phyloP scores from a whole-genome alignment of 2,797 vertebrate genomes.

The Alca torda region DNA sequence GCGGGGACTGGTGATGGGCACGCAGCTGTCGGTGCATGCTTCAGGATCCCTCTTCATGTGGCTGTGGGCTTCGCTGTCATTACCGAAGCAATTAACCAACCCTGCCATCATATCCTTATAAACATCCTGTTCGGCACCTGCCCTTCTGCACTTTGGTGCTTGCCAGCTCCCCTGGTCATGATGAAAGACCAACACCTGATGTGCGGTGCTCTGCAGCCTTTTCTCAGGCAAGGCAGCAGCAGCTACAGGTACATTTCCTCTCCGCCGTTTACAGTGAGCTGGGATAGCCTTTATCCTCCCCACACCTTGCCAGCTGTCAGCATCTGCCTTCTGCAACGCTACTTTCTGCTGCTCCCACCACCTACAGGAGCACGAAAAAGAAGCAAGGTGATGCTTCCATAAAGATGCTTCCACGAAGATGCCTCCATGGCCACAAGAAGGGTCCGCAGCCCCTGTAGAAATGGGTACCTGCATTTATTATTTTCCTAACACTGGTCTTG shows the following conservation, averaged over 20 bases:
- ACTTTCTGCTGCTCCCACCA: neutral
- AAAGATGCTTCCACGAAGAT: neutral
- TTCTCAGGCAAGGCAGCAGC: neutral
- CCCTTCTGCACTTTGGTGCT: neutral
- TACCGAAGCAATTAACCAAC: neutral
- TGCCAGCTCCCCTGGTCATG: neutral
- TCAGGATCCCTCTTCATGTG: rapidly evolving
- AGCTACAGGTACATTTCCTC: neutral
- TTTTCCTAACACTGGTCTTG: neutral
- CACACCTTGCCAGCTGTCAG: neutral
- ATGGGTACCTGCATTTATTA: neutral
- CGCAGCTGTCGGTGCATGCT: rapidly evolving
- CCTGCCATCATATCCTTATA: neutral
- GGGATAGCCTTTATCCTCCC: neutral
- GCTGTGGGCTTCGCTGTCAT: neutral
- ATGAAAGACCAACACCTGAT: neutral
- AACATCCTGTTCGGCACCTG: neutral
- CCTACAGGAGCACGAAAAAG: neutral
- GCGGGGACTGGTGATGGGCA: neutral
- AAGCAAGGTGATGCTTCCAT: neutral
- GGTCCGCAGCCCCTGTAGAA: neutral
- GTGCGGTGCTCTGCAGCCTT: neutral
- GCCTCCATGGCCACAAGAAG: neutral
- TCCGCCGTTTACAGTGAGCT: neutral
- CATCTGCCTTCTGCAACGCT: neutral